A percentile compares a stretch with the other conserved stretches of the same genome.
phyloP scores from a whole-genome alignment of 1,140 invertebrate genomes.

The Centruroides vittatus region DNA sequence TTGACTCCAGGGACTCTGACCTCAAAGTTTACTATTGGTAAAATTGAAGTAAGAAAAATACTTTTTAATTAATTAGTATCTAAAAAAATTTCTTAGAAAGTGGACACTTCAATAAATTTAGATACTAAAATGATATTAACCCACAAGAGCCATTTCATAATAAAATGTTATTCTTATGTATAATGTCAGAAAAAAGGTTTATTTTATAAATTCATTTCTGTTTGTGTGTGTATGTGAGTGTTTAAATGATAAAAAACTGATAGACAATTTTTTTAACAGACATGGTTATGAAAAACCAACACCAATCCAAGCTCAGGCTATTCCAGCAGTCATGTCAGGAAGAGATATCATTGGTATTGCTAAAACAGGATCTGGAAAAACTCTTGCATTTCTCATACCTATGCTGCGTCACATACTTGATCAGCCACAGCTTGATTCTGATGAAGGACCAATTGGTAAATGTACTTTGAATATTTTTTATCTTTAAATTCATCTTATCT shows the following conservation, averaged over 20 bases:
- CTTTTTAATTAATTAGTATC: too few species aligned
- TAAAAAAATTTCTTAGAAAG: too few species aligned
- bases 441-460: slow-evolving; percentile 83
- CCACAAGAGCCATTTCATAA: too few species aligned
- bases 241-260: background rate
- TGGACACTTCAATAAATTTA: too few species aligned
- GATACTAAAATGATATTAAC: too few species aligned
- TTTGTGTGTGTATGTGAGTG: background rate
- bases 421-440: slow-evolving; percentile 81
- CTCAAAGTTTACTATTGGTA: too few species aligned
- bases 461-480: too few species aligned
- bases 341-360: slow-evolving; percentile 97
- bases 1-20: too few species aligned
- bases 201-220: background rate
- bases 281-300: slow-evolving; percentile 92
- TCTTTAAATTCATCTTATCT: too few species aligned
- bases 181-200: background rate
- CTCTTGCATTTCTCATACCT: slow-evolving; percentile 90
- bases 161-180: background rate
- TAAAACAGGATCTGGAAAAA: slow-evolving; percentile 95
- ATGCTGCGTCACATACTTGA: slow-evolving; percentile 98
- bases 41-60: too few species aligned
- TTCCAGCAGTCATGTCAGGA: slow-evolving; percentile 96
- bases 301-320: slow-evolving; percentile 95
- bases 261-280: slow-evolving; percentile 23